Evolutionary conservation across 2,113 vertebrate species (phyloP).

Genomic region (Blennius ocellaris): DNA sequence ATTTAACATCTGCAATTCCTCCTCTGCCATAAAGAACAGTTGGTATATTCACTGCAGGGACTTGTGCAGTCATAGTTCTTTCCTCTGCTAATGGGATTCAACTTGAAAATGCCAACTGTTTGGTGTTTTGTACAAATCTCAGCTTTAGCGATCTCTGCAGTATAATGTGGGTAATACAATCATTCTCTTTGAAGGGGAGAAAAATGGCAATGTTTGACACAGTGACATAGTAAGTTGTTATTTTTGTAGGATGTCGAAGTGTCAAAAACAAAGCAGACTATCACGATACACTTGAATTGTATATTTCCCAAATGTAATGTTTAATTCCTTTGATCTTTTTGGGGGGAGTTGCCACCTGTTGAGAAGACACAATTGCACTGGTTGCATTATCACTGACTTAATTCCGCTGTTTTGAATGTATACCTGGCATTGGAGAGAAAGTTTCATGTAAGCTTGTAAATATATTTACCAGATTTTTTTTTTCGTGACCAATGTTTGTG

Average conservation of each 20-base stretch:
- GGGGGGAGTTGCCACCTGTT: not conserved
- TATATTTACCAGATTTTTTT: constrained; percentile 16
- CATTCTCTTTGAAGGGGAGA: not conserved
- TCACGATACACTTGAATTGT: not conserved
- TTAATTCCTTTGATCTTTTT: not conserved
- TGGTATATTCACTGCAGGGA: constrained; percentile 7
- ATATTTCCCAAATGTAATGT: not conserved
- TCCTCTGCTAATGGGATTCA: constrained; percentile 29
- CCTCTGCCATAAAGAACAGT: not conserved
- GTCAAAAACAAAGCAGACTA: not conserved
- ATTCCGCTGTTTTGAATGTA: not conserved
- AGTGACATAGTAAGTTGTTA: not conserved
- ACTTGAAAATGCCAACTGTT: constrained; percentile 4
- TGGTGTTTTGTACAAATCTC: constrained; percentile 28
- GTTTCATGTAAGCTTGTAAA: not conserved
- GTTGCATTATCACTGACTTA: constrained; percentile 16
- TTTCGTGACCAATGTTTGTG: not conserved
- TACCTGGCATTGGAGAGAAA: not conserved
- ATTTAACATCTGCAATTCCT: constrained; percentile 32
- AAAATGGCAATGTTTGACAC: not conserved
- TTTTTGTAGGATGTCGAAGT: not conserved
- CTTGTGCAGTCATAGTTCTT: not conserved
- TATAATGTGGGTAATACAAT: not conserved
- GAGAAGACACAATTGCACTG: not conserved
- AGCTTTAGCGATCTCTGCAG: not conserved